Base-by-base conservation (phyloP, 2,113 vertebrate species). In the Callaeas wilsoni region DNA sequence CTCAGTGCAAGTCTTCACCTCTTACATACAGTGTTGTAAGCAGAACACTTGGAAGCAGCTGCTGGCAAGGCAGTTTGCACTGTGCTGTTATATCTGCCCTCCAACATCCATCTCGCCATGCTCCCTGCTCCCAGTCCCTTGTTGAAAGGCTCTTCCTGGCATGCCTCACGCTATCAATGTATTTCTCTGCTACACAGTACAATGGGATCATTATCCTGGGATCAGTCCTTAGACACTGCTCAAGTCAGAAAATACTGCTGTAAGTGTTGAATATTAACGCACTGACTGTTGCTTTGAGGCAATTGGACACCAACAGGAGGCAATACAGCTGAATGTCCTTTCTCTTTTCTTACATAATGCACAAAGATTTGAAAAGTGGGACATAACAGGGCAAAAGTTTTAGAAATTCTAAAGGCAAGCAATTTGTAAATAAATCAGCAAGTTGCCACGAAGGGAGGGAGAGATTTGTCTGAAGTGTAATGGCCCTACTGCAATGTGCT, bases 351-450 rank as follows among this genome's bases (percentile, higher is more conserved):
- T 75, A 27, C 20, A 71, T 16, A 76, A 84, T 46, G 32, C 29
- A 60, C 46, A 57, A 89, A 47, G 37, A 35, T 78, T 84, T 82
- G n/a, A 64, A 89, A 87, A 37, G 49, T 23, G 3, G 33, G 46
- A 73, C 9, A 9, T 16, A 57, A 49, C 1, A 4, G 46, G 56
- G 23, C 21, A 80, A 94, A 82, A 82, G n/a, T n/a, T 76, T 57
- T 39, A 82, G 65, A 80, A 91, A 95, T 87, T 91, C 37, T 62
- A 53, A 69, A 88, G 74, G 67, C 33, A 73, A 93, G 55, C 33
- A 76, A 62, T 89, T 57, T 89, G 89, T 82, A 82, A 93, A 94
- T 85, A 89, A 89, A 95, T 87, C 77, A 89, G 62, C 42, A 64
- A 89, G 56, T 49, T 69, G 46, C 37, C 50, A 46, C 2, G 1